These are phyloP conservation scores for Rugalucina vietnamica DNA, from an alignment of 2,888 invertebrate genomes.

Conservation along the genomic window DNA sequence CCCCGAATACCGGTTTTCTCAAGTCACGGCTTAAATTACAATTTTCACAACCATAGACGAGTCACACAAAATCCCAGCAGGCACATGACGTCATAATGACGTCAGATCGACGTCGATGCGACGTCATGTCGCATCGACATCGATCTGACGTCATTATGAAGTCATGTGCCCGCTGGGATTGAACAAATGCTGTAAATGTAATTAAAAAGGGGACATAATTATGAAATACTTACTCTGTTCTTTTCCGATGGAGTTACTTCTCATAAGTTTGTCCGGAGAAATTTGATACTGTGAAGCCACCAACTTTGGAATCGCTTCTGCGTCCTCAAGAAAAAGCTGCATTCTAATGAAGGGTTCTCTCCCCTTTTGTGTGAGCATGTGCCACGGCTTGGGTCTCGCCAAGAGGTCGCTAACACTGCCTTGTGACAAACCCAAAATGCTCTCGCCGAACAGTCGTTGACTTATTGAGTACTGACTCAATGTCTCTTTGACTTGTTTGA, in stretches of 20 bases:
- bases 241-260: slow-evolving; percentile 85
- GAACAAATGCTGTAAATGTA: too few species aligned
- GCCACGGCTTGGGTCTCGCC: slow-evolving; percentile 99
- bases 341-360: slow-evolving; percentile 88
- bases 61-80: too few species aligned
- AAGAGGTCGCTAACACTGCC: slow-evolving; percentile 98
- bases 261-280: slow-evolving; percentile 98
- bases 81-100: too few species aligned
- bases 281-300: slow-evolving; percentile 99
- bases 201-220: too few species aligned
- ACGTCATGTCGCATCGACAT: too few species aligned
- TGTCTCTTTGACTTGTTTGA: slow-evolving; percentile 89
- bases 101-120: too few species aligned
- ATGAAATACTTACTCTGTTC: slow-evolving; percentile 44
- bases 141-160: too few species aligned
- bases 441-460: slow-evolving; percentile 98
- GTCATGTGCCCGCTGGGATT: too few species aligned
- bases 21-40: too few species aligned
- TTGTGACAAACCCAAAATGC: slow-evolving; percentile 89
- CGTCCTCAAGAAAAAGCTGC: slow-evolving; percentile 97
- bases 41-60: too few species aligned
- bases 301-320: slow-evolving; percentile 96
- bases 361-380: slow-evolving; percentile 99
- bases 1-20: too few species aligned
- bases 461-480: slow-evolving; percentile 88